Base-by-base conservation (phyloP, 2,113 vertebrate species). In the Misgurnus anguillicaudatus region DNA sequence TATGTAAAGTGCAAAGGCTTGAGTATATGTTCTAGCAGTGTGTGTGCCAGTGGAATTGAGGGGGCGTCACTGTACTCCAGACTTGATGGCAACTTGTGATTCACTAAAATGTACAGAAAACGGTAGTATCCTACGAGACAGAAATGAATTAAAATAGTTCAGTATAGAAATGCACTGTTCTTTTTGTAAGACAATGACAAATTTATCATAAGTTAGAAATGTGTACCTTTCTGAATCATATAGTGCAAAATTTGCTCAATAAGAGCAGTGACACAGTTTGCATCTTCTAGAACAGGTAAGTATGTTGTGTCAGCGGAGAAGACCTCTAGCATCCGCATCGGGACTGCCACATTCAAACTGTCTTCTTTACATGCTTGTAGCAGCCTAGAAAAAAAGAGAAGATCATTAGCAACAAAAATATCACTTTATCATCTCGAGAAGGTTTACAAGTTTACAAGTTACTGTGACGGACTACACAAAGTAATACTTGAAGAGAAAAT, bases 1-100 rank as follows among this genome's bases (percentile, higher is more conserved):
- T 97, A 99, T 3, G 91, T 97, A 97, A 98, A 98, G 96, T 98
- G 96, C 96, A 99, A 92, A 85, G 98, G 97, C 88, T 96, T 98
- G 84, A 98, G 90, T 85, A 95, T 94, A 94, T 99, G 96, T 90
- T 98, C 96, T 90, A 99, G 91, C 89, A 99, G 91, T 88, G 93
- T 94, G 91, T 95, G 96, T 90, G 98, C 98, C 87, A 98, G 89
- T 82, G 96, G 96, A 86, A 97, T 90, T 89, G 93, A 94, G 79
- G 94, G 95, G 81, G 95, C 87, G 66, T 96, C 94, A 38, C 93
- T 94, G 91, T 98, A 98, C 80, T 98, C 96, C 92, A 99, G 91
- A 93, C 97, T 97, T 21, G 95, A 91, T 67, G 97, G 98, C 88
- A 99, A 95, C 81, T 96, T 96, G 92, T 94, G 93, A 92, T 98